A percentile compares a stretch with the other conserved stretches of the same genome.
These are phyloP conservation scores for Serilophus lunatus DNA, from an alignment of 2,113 vertebrate genomes.

Conservation along the genomic window DNA sequence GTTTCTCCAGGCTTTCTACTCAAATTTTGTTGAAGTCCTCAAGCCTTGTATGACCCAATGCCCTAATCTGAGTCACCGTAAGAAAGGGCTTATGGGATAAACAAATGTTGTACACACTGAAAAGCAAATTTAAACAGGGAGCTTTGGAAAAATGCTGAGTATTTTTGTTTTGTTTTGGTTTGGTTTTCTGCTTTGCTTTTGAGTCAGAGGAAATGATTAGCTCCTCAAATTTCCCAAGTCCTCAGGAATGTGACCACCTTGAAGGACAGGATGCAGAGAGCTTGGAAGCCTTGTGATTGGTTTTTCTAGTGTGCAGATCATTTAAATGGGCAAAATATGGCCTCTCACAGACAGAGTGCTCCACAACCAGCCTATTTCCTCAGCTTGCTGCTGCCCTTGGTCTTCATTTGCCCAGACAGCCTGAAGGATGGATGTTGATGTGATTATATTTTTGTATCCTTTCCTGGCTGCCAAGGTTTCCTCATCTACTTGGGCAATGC, in stretches of 20 bases:
- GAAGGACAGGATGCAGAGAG: background rate
- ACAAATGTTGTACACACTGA: background rate
- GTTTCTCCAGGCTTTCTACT: background rate
- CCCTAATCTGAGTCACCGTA: background rate
- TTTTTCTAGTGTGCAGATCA: background rate
- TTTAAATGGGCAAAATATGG: background rate
- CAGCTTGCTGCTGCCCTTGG: background rate
- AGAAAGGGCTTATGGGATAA: background rate
- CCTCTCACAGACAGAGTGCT: background rate
- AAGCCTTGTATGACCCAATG: accelerated
- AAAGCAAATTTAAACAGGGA: background rate
- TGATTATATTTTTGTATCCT: background rate
- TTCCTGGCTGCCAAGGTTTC: background rate
- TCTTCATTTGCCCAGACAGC: background rate
- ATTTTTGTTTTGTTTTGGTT: background rate
- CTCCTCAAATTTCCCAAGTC: background rate
- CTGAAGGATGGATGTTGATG: background rate
- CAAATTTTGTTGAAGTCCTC: background rate
- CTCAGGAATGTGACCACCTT: background rate
- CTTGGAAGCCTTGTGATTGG: background rate
- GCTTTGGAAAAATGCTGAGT: background rate
- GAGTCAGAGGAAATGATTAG: background rate
- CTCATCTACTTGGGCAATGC: background rate
- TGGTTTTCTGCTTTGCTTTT: background rate
- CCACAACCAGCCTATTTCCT: background rate